These are phyloP conservation scores for Phrynocephalus guinanensis DNA, from an alignment of 2,797 vertebrate species.

Conservation along the genomic window DNA sequence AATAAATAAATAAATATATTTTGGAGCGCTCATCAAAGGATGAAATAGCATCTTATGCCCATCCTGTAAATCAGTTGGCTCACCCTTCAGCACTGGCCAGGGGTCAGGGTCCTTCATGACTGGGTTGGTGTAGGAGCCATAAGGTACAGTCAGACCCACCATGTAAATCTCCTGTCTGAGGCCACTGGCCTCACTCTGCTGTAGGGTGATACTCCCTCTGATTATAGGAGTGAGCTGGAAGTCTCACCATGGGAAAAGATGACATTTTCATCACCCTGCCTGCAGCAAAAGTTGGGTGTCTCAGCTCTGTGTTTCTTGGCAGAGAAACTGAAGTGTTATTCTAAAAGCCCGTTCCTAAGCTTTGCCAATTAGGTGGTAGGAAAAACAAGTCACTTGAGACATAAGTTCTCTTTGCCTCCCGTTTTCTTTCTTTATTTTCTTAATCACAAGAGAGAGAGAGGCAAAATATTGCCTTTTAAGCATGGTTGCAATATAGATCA, in stretches of 20 bases:
- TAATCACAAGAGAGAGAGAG: slow-evolving; percentile 52
- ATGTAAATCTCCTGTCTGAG: no score
- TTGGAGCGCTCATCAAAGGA: no score
- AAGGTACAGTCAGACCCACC: no score
- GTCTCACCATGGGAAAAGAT: not conserved
- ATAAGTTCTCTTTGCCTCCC: slow-evolving; percentile 19
- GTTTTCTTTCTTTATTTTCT: slow-evolving; percentile 17
- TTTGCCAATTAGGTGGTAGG: slow-evolving; percentile 8
- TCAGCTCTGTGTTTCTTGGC: no score
- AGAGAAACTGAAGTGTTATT: no score
- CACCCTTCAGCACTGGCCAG: no score
- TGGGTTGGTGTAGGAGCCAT: not conserved
- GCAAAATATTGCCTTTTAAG: slow-evolving; percentile 48
- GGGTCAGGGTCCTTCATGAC: no score
- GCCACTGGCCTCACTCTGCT: no score
- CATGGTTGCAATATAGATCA: slow-evolving; percentile 68
- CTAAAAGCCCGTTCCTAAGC: not conserved
- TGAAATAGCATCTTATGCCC: no score
- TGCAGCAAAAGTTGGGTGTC: not conserved
- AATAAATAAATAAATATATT: no score
- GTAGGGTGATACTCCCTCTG: no score
- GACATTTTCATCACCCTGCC: not conserved
- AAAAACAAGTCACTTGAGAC: slow-evolving; percentile 15
- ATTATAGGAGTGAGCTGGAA: not conserved
- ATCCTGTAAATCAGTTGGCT: no score